phyloP scores from a whole-genome alignment of 2,113 vertebrate genomes.

The Barnardius zonarius region DNA sequence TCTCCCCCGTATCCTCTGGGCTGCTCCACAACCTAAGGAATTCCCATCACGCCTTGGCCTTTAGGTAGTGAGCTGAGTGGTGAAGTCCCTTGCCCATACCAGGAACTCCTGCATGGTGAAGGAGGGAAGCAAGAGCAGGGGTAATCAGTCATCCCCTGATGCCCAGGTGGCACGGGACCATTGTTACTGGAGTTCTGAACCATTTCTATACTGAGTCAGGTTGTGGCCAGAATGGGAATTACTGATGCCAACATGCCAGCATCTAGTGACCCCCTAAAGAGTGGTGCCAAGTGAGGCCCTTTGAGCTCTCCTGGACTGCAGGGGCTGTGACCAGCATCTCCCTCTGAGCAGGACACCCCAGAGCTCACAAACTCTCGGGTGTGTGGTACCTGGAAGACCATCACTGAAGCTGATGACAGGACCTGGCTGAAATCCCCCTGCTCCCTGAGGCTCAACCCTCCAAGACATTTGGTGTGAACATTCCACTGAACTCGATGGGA shows the following conservation, averaged over 20 bases:
- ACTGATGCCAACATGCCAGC: not conserved
- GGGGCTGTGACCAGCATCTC: not conserved
- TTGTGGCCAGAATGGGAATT: not conserved
- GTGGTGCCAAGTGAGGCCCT: not conserved
- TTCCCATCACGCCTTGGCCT: not conserved
- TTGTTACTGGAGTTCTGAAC: not conserved
- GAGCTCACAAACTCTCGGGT: not conserved
- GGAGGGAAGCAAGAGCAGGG: not conserved
- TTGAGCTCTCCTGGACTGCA: not conserved
- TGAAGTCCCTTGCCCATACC: not conserved
- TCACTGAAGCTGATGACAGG: not conserved
- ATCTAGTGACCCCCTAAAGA: not conserved
- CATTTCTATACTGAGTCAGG: not conserved
- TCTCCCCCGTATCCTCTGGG: not conserved
- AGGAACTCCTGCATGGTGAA: not conserved
- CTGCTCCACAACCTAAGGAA: not conserved
- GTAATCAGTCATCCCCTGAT: not conserved
- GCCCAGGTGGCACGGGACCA: not conserved
- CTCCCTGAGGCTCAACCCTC: not conserved
- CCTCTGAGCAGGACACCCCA: not conserved
- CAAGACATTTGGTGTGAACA: not conserved
- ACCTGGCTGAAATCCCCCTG: not conserved
- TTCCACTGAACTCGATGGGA: not conserved
- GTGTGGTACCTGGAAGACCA: not conserved
- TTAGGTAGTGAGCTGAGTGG: not conserved